These are phyloP conservation scores for Chinchilla lanigera DNA, from an alignment of 2,113 vertebrate genomes.

Conservation along the genomic window DNA sequence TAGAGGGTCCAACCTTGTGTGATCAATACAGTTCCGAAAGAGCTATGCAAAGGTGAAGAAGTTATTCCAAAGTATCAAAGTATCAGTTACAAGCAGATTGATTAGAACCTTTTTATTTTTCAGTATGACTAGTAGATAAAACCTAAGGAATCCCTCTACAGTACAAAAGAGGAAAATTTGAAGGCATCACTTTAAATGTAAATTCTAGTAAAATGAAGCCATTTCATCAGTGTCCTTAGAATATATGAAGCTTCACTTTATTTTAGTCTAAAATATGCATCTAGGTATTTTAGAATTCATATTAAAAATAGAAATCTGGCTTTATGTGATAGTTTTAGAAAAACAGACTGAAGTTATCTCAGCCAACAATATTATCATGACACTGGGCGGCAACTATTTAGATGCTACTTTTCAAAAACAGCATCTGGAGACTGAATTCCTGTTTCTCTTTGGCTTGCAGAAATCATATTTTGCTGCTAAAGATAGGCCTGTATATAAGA, in stretches of 20 bases:
- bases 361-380: slow-evolving; percentile 64
- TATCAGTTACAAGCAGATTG: not conserved
- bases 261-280: slow-evolving; percentile 19
- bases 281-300: slow-evolving; percentile 30
- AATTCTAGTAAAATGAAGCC: slow-evolving; percentile 13
- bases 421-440: slow-evolving; percentile 78
- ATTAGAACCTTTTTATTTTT: not conserved
- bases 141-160: not conserved
- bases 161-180: not conserved
- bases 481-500: slow-evolving; percentile 70
- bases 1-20: not conserved
- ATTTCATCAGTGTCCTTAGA: not conserved
- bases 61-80: not conserved
- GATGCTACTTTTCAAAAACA: slow-evolving; percentile 78
- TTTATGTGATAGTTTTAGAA: slow-evolving; percentile 11
- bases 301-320: slow-evolving; percentile 34
- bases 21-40: not conserved
- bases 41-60: not conserved
- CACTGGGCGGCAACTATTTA: slow-evolving; percentile 61
- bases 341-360: slow-evolving; percentile 65
- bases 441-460: slow-evolving; percentile 74
- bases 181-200: not conserved
- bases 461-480: slow-evolving; percentile 75
- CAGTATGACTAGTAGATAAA: not conserved
- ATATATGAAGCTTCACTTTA: slow-evolving; percentile 5